These are phyloP conservation scores for Dichetophora obliterata DNA, from an alignment of 2,888 invertebrate species.

Conservation along the genomic window DNA sequence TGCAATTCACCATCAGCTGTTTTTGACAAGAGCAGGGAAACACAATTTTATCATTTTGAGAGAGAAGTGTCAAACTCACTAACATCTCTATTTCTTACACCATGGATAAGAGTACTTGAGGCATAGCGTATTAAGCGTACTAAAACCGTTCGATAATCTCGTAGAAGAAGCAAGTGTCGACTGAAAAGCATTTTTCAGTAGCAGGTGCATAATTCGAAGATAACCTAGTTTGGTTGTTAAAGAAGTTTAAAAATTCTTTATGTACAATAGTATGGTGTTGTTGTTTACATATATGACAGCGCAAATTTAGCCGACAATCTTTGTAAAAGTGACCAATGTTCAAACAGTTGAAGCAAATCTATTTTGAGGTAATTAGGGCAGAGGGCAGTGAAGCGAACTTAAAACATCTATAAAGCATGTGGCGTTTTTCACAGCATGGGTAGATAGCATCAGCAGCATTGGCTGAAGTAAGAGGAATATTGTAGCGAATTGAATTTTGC, in stretches of 20 bases:
- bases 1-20: no score
- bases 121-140: neutral
- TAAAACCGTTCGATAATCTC: neutral
- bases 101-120: slow-evolving; percentile 35
- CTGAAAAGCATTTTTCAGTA: neutral
- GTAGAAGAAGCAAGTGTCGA: neutral
- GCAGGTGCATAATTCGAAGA: neutral
- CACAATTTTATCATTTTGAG: no score
- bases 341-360: no score
- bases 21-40: no score
- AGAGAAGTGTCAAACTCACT: no score
- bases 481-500: no score
- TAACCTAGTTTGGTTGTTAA: neutral
- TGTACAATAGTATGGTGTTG: neutral
- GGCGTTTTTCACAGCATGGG: slow-evolving; percentile 16
- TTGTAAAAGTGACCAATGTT: neutral
- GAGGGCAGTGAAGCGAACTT: slow-evolving; percentile 26
- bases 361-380: neutral
- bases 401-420: slow-evolving; percentile 19
- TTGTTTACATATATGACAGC: neutral
- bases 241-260: neutral
- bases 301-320: neutral
- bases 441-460: neutral
- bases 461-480: no score
- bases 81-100: no score